Base-by-base conservation (phyloP, 1,140 invertebrate genomes). In the Euschistus heros region DNA sequence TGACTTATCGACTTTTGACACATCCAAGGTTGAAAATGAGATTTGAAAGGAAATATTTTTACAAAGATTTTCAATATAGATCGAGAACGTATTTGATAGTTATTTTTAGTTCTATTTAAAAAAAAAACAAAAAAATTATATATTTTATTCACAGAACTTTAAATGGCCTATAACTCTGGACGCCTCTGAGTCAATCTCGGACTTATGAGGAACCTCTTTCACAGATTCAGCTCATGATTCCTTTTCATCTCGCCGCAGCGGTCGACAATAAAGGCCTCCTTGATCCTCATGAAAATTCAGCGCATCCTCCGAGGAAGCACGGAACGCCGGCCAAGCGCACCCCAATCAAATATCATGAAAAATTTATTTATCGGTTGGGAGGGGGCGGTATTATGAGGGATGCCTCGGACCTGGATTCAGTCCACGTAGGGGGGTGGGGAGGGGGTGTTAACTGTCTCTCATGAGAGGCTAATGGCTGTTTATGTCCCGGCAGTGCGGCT, bases 311-410 rank as follows among this genome's bases (percentile, higher is more conserved):
- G n/a, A 37, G 33, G 33, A 37, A 37, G 33, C 33, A 37, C 33
- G 33, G 6, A 37, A 37, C 33, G 33, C 33, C 33, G 33, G 33
- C 33, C 33, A 37, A 37, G 33, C 33, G 24, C 54, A 2, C 18
- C 54, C 54, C 54, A 57, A 57, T 57, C 54, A 57, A 57, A 57
- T 57, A 57, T 57, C 54, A 57, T 57, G 54, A 57, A 57, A 57
- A 57, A 57, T 57, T 57, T 57, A 57, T 57, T 57, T 57, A 57
- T 57, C 20, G 54, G 14, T 10, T 24, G 54, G 7, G 15, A n/a
- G 18, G 15, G 24, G 54, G 5, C 18, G 15, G 54, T 26, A 26
- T 57, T 57, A 57, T 57, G 54, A 57, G 54, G 24, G 24, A 57
- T 57, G 54, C 54, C n/a, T 24, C 4, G 20, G 20, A 24, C 54